These are phyloP conservation scores for Pyrrhosoma nymphula DNA, from an alignment of 2,888 invertebrate genomes.

Conservation along the genomic window DNA sequence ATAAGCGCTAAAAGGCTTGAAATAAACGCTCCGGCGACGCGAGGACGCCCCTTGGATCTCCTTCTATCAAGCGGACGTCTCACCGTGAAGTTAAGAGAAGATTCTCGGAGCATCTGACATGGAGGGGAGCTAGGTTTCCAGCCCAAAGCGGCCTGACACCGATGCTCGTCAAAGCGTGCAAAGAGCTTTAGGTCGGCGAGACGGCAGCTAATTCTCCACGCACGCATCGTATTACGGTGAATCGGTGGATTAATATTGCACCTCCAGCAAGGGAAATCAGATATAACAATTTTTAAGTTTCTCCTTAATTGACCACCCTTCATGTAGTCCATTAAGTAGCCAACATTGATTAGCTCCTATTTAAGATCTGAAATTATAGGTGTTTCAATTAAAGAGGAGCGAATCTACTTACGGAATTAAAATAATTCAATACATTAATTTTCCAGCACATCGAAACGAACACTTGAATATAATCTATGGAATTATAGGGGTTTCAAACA, in stretches of 20 bases:
- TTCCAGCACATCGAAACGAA: no score
- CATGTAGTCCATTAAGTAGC: no score
- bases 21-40: neutral
- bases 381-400: no score
- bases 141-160: neutral
- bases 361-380: no score
- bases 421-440: no score
- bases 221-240: neutral
- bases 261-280: neutral
- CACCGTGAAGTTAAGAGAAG: neutral
- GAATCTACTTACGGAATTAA: no score
- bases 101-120: neutral
- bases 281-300: neutral
- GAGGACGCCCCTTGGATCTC: neutral
- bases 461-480: no score
- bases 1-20: neutral
- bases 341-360: no score
- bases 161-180: conserved; percentile 4
- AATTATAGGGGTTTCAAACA: no score
- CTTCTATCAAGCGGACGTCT: neutral
- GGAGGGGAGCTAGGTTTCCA: neutral
- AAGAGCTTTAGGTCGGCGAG: neutral
- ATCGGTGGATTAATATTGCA: neutral
- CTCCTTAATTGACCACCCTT: no score
- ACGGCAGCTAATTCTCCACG: neutral